phyloP scores from a whole-genome alignment of 2,888 invertebrate genomes.

The Hemistola chrysoprasaria region DNA sequence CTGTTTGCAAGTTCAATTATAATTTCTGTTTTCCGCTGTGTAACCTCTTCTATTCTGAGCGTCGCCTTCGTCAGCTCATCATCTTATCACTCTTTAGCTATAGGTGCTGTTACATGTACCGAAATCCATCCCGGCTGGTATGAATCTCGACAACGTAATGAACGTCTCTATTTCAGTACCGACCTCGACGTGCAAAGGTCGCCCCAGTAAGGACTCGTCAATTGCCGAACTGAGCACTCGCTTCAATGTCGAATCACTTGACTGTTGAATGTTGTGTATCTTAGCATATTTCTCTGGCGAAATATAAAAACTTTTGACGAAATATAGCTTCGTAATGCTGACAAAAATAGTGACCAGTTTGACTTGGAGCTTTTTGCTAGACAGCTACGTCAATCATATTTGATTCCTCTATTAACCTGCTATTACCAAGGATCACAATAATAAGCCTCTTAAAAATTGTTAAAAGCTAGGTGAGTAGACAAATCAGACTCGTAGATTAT shows the following conservation, averaged over 20 bases:
- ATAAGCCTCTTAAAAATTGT: too few relatives aligned
- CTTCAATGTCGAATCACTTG: constrained; percentile 36
- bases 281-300: too few relatives aligned
- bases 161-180: constrained; percentile 41
- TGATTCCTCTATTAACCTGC: too few relatives aligned
- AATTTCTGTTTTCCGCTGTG: background rate
- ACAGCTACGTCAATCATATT: too few relatives aligned
- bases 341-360: too few relatives aligned
- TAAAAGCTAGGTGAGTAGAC: too few relatives aligned
- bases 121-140: constrained; percentile 13
- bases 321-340: too few relatives aligned
- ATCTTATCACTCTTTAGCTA: too few relatives aligned
- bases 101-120: too few relatives aligned
- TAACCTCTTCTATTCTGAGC: background rate
- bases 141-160: constrained; percentile 32
- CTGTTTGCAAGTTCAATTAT: background rate
- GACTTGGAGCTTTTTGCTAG: too few relatives aligned
- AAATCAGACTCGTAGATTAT: background rate
- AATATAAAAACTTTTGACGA: too few relatives aligned
- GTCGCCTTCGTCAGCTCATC: background rate
- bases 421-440: too few relatives aligned
- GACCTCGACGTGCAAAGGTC: constrained; percentile 44
- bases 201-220: constrained; percentile 39
- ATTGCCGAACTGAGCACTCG: constrained; percentile 37
- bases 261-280: background rate